These are phyloP conservation scores for Drosophila burlai DNA, from an alignment of 1,140 invertebrate species.

Conservation along the genomic window DNA sequence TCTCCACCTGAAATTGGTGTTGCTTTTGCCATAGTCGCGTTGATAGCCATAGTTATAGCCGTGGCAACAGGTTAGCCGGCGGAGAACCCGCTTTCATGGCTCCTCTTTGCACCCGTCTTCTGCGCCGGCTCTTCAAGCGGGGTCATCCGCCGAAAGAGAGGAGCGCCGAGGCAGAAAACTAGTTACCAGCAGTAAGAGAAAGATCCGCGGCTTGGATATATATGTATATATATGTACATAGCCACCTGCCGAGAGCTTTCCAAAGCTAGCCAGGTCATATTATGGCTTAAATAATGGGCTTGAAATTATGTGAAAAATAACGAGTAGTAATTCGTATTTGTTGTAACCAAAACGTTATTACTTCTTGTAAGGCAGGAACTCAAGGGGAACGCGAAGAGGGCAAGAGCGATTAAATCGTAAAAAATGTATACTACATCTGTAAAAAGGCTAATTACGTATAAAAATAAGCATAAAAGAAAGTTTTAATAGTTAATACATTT, in stretches of 20 bases:
- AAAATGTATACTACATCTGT: background rate
- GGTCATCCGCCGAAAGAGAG: slow-evolving; percentile 11
- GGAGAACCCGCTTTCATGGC: slow-evolving; percentile 49
- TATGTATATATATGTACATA: background rate
- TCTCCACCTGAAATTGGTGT: slow-evolving; percentile 34
- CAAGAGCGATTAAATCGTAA: background rate
- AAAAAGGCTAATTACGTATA: background rate
- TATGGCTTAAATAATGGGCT: slow-evolving; percentile 19
- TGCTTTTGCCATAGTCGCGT: slow-evolving; percentile 58
- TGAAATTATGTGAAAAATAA: slow-evolving; percentile 22
- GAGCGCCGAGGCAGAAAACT: slow-evolving; percentile 1
- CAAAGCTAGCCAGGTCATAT: background rate
- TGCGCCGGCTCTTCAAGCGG: slow-evolving; percentile 7
- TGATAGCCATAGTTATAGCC: slow-evolving; percentile 36
- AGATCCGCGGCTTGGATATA: slow-evolving; percentile 1
- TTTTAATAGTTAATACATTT: background rate
- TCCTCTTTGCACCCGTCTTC: slow-evolving; percentile 38
- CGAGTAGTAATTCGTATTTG: slow-evolving; percentile 5
- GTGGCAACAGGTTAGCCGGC: slow-evolving; percentile 63
- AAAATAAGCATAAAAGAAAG: background rate
- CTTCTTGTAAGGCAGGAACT: background rate
- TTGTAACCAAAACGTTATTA: slow-evolving; percentile 10
- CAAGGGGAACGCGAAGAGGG: background rate
- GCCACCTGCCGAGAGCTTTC: slow-evolving; percentile 36
- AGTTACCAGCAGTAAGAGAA: slow-evolving; percentile 28